A percentile compares a stretch with the other conserved stretches of the same genome.
Evolutionary conservation across 2,888 invertebrate genomes (phyloP).

Genomic region (Macropis europaea): DNA sequence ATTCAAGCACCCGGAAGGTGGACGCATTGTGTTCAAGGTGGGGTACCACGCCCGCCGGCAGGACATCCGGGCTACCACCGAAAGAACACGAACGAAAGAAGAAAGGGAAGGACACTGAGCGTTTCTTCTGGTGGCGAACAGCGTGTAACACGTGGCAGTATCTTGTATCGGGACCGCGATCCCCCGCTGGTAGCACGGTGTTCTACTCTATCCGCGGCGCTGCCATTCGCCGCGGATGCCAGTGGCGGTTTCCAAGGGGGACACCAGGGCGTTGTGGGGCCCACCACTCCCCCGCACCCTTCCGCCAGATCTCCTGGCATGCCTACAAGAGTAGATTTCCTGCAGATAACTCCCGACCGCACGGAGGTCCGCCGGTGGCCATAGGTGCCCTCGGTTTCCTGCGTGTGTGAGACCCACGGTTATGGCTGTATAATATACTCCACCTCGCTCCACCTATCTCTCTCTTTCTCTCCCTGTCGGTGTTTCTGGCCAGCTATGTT

Average conservation of each 20-base stretch:
- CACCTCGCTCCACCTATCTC: constrained; percentile 7
- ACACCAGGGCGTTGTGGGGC: constrained; percentile 46
- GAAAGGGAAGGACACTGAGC: constrained; percentile 46
- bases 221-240: constrained; percentile 63
- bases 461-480: constrained; percentile 8
- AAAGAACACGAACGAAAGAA: constrained; percentile 27
- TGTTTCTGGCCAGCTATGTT: constrained; percentile 8
- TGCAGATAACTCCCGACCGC: constrained; percentile 75
- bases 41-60: constrained; percentile 6
- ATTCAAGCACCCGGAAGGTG: constrained; percentile 46
- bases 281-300: constrained; percentile 46
- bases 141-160: constrained; percentile 80
- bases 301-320: constrained; percentile 65
- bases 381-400: constrained; percentile 50
- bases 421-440: constrained; percentile 48
- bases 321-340: constrained; percentile 78
- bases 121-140: constrained; percentile 79
- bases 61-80: constrained; percentile 49
- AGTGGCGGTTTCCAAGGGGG: constrained; percentile 55
- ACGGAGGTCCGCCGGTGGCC: constrained; percentile 73
- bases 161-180: constrained; percentile 77
- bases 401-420: constrained; percentile 37
- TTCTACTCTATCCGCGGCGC: constrained; percentile 68
- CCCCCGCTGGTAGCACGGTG: constrained; percentile 77
- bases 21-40: constrained; percentile 45